phyloP scores from a whole-genome alignment of 1,140 invertebrate genomes.

The Apis florea region DNA sequence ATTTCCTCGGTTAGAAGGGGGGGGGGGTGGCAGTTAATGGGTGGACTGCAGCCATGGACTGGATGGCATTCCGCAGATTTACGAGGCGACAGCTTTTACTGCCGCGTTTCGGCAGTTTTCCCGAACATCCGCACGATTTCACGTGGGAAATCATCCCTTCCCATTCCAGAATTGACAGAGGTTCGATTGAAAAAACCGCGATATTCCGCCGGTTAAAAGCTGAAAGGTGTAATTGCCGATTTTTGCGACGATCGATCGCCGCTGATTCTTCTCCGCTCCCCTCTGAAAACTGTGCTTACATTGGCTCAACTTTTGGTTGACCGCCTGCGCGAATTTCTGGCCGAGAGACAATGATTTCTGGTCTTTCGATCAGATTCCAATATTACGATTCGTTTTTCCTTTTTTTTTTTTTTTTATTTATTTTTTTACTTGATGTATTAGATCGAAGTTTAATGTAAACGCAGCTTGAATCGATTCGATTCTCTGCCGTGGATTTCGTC shows the following conservation, averaged over 20 bases:
- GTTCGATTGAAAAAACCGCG: slow-evolving; percentile 15
- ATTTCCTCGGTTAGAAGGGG: slow-evolving; percentile 14
- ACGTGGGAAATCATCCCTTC: slow-evolving; percentile 18
- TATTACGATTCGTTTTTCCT: too few relatives aligned
- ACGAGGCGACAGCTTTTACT: slow-evolving; percentile 59
- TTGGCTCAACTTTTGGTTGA: too few relatives aligned
- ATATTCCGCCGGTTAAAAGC: not conserved
- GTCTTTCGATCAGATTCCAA: too few relatives aligned
- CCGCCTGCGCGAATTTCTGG: not conserved
- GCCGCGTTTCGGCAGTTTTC: slow-evolving; percentile 63
- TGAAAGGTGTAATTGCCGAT: slow-evolving; percentile 11
- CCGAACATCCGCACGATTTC: slow-evolving; percentile 58
- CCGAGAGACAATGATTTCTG: too few relatives aligned
- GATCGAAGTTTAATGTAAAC: too few relatives aligned
- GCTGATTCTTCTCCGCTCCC: not conserved
- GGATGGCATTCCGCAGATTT: slow-evolving; percentile 58
- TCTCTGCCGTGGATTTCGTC: too few relatives aligned
- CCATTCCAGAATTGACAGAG: slow-evolving; percentile 18
- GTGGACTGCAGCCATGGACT: slow-evolving; percentile 13
- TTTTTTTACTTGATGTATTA: too few relatives aligned
- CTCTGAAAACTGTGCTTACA: too few relatives aligned
- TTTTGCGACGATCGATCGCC: not conserved
- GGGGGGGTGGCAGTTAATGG: slow-evolving; percentile 36
- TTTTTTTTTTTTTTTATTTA: too few relatives aligned
- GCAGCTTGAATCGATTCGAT: too few relatives aligned